Base-by-base conservation (phyloP, 1,140 invertebrate genomes). In the Chymomyza costata region DNA sequence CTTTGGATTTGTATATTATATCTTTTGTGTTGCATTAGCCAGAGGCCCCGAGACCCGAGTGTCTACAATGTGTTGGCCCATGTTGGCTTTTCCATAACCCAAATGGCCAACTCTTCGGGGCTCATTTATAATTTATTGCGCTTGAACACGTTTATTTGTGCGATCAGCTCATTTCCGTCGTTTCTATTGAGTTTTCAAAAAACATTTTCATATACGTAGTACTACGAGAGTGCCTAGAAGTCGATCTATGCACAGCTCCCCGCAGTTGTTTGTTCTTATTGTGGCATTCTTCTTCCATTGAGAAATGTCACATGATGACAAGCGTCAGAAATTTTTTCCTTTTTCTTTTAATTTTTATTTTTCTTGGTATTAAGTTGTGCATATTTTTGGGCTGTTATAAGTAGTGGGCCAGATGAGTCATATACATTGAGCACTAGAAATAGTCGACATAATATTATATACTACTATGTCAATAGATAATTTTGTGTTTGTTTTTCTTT, bases 281-380 rank as follows among this genome's bases (percentile, higher is more conserved):
- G 11, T 18, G 52, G 17, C 70, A 62, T 52, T 74, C 69, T 10
- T 16, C 46, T 48, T 63, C 71, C 63, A 44, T 76, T 63, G 55
- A 37, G 14, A 58, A 52, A 58, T 74, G 70, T 74, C 70, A 74
- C 70, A 74, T 74, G 70, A 70, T 74, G 70, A 74, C 70, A 74
- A 53, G 65, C 65, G 71, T 70, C 69, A 76, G 54, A 32, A 46
- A 34, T 56, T 65, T 37, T 54, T 45, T 65, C 52, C 49, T 44
- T 39, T 59, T 44, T 37, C 10, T 67, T 59, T 38, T 60, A 61
- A 59, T 51, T 50, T 15, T 46, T 40, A 35, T 47, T 60, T 43
- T 58, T 56, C 57, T 50, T 51, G 48, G 45, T 57, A 60, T 49
- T 55, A 45, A 55, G 51, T 60, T 49, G 51, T 53, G 49, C 56